These are phyloP conservation scores for Characodon lateralis DNA, from an alignment of 2,797 vertebrate species.

Conservation along the genomic window DNA sequence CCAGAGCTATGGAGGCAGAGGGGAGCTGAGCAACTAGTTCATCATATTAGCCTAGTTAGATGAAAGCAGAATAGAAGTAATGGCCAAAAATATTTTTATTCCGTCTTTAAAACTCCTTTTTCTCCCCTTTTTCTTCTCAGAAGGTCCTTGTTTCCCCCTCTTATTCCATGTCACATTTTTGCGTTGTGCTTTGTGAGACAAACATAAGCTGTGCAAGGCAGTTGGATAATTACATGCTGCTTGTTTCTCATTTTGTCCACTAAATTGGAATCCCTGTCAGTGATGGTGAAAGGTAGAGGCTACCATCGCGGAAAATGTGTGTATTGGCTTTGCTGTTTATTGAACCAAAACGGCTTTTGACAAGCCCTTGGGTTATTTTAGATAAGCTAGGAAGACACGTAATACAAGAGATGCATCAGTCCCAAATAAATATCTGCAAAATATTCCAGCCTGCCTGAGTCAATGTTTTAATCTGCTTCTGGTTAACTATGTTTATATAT, in stretches of 20 bases:
- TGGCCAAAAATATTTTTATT: slow-evolving; percentile 53
- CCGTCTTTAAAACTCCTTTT: slow-evolving; percentile 10
- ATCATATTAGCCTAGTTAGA: slow-evolving; percentile 83
- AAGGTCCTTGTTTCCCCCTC: slow-evolving; percentile 18
- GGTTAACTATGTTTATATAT: no score
- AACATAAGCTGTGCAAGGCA: slow-evolving; percentile 9
- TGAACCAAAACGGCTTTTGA: background rate
- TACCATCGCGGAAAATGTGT: background rate
- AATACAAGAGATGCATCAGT: background rate
- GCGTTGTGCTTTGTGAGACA: slow-evolving; percentile 39
- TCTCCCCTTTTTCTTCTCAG: slow-evolving; percentile 19
- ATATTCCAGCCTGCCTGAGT: background rate
- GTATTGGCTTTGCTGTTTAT: slow-evolving; percentile 19
- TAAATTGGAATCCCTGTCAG: slow-evolving; percentile 24
- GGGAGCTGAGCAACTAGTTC: slow-evolving; percentile 70
- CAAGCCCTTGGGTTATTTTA: background rate
- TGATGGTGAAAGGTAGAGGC: slow-evolving; percentile 9
- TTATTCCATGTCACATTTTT: slow-evolving; percentile 39
- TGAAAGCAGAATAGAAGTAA: slow-evolving; percentile 61
- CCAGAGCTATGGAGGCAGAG: slow-evolving; percentile 62
- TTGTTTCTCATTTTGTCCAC: slow-evolving; percentile 19
- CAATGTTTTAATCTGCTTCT: no score
- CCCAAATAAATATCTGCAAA: background rate
- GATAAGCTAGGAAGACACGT: background rate
- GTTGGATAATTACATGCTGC: slow-evolving; percentile 20